These are phyloP conservation scores for Cheiracanthium punctorium DNA, from an alignment of 2,888 invertebrate species.

Conservation along the genomic window DNA sequence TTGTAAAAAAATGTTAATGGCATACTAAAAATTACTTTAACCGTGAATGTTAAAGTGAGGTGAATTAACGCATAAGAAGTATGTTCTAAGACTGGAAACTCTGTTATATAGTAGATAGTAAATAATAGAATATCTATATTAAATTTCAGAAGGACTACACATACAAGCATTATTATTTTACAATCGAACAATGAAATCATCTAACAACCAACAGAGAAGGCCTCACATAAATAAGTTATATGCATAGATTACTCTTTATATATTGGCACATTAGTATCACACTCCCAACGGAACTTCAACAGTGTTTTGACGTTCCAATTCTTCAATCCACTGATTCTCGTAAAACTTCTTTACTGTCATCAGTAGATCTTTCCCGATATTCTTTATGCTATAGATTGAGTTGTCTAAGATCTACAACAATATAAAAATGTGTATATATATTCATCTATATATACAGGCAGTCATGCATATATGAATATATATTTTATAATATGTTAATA, in stretches of 20 bases:
- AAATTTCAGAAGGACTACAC: not conserved
- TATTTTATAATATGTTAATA: not conserved
- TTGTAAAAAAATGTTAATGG: too few relatives aligned
- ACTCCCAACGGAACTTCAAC: not conserved
- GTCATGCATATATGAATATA: not conserved
- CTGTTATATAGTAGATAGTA: too few relatives aligned
- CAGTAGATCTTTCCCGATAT: not conserved
- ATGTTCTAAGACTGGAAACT: too few relatives aligned
- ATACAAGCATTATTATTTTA: not conserved
- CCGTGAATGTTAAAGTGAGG: too few relatives aligned
- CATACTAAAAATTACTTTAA: too few relatives aligned
- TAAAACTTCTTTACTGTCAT: not conserved
- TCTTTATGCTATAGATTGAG: not conserved
- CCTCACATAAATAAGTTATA: constrained; percentile 14
- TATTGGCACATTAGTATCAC: constrained; percentile 7
- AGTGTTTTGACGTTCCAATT: not conserved
- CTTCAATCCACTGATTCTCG: not conserved
- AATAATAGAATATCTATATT: not conserved
- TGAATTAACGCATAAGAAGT: too few relatives aligned
- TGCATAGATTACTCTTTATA: not conserved
- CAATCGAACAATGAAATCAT: not conserved
- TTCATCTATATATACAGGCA: constrained; percentile 10
- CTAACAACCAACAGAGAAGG: constrained; percentile 15
- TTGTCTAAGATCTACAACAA: not conserved
- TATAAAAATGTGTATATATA: constrained; percentile 1